A percentile compares a stretch with the other conserved stretches of the same genome.
Evolutionary conservation across 53 echinoderm and acorn worm species (phyloP).

Genomic region (Paelopatides confundens): DNA sequence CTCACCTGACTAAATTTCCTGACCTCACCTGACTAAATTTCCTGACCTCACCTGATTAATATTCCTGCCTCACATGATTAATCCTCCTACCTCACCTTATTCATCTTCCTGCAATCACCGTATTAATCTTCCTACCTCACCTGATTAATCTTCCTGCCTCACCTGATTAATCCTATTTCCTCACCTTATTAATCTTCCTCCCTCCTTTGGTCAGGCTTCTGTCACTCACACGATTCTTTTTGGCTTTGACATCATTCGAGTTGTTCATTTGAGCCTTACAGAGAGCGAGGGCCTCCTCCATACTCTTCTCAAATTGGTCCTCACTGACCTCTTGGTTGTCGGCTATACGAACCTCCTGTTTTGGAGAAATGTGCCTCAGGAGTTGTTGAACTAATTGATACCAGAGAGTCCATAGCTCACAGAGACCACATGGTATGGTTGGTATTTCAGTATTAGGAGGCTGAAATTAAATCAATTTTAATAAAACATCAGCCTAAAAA

Average conservation of each 20-base stretch:
- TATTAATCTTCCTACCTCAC: too few species aligned
- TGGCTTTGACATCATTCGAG: constrained; percentile 75
- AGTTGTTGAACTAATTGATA: constrained; percentile 86
- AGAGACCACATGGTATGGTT: constrained; percentile 65
- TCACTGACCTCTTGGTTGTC: constrained; percentile 83
- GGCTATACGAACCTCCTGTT: constrained; percentile 79
- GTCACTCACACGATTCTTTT: constrained; percentile 80
- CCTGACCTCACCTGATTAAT: too few species aligned
- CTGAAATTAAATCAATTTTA: constrained; percentile 1
- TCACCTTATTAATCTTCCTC: constrained; percentile 73
- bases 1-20: too few species aligned
- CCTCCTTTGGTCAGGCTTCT: constrained; percentile 77
- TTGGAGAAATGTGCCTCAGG: constrained; percentile 76
- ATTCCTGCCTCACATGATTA: too few species aligned
- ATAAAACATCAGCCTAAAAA: too few species aligned
- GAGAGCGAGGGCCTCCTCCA: constrained; percentile 81
- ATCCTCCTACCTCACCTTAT: too few species aligned
- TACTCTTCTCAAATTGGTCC: constrained; percentile 82
- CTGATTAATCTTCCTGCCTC: too few species aligned
- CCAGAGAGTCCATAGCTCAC: constrained; percentile 94
- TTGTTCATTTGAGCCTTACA: constrained; percentile 61
- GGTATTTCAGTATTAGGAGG: constrained; percentile 37
- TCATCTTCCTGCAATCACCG: too few species aligned
- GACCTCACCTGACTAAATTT: too few species aligned
- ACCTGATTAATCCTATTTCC: too few species aligned